A percentile compares a stretch with the other conserved stretches of the same genome.
These are phyloP conservation scores for Xylocopa sonorina DNA, from an alignment of 1,140 invertebrate species.

Conservation along the genomic window DNA sequence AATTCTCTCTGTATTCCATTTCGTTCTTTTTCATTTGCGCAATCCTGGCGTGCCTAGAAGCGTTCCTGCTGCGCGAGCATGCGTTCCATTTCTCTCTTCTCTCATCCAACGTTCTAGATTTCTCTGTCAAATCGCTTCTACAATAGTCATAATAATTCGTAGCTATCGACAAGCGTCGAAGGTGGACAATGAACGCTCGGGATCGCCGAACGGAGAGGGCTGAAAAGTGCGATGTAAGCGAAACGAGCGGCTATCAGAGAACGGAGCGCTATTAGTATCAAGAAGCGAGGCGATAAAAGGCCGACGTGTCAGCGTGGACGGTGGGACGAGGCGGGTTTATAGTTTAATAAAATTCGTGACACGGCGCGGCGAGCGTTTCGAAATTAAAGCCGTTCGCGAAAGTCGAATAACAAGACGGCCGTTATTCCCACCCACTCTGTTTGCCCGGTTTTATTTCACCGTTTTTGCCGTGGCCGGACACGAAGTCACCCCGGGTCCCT, in stretches of 20 bases:
- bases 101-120: too few species aligned
- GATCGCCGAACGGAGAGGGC: too few species aligned
- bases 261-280: background rate
- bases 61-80: too few species aligned
- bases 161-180: too few species aligned
- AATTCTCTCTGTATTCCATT: too few species aligned
- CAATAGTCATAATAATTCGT: too few species aligned
- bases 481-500: background rate
- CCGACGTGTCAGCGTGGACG: background rate
- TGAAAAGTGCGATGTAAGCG: background rate
- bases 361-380: background rate
- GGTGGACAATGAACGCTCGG: too few species aligned
- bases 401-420: constrained; percentile 3
- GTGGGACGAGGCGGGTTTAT: background rate
- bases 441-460: constrained; percentile 8
- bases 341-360: constrained; percentile 20
- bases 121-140: too few species aligned
- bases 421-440: background rate
- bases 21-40: too few species aligned
- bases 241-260: background rate
- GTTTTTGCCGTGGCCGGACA: background rate
- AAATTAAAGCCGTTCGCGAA: constrained; percentile 7
- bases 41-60: too few species aligned
- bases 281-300: background rate
- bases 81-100: too few species aligned